These are phyloP conservation scores for Enteromius paludinosus DNA, from an alignment of 2,797 vertebrate species.

Conservation along the genomic window DNA sequence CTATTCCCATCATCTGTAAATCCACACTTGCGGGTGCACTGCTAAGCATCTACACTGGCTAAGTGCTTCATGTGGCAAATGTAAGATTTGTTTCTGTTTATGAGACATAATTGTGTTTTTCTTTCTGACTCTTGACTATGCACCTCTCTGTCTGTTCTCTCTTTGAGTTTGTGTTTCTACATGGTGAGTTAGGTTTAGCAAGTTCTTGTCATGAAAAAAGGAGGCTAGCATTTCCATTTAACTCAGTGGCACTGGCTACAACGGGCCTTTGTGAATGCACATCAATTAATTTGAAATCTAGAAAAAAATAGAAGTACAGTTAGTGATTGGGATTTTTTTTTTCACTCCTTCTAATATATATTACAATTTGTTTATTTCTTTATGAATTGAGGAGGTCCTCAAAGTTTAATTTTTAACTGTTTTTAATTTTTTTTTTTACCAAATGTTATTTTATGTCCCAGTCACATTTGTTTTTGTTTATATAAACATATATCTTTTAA, in stretches of 20 bases:
- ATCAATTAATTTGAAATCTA: not conserved
- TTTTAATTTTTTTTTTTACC: too few species aligned
- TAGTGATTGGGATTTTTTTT: not conserved
- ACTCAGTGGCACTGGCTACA: not conserved
- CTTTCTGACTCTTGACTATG: slow-evolving; percentile 5
- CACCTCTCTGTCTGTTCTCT: slow-evolving; percentile 28
- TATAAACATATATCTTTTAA: too few species aligned
- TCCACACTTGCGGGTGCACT: slow-evolving; percentile 68
- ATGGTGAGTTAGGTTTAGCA: slow-evolving; percentile 48
- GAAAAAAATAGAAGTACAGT: too few species aligned
- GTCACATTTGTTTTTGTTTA: too few species aligned
- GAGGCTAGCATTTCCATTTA: not conserved
- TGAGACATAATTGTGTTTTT: slow-evolving; percentile 71
- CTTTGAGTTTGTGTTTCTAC: slow-evolving; percentile 63
- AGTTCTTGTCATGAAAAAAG: slow-evolving; percentile 26
- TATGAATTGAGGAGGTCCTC: too few species aligned
- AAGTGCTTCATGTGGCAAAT: slow-evolving; percentile 72
- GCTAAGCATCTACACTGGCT: slow-evolving; percentile 68
- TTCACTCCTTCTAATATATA: not conserved
- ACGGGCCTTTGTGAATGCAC: not conserved
- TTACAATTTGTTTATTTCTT: too few species aligned
- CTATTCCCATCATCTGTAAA: slow-evolving; percentile 73
- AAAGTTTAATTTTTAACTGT: too few species aligned
- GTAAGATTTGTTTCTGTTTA: slow-evolving; percentile 75
- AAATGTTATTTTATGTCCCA: too few species aligned